Base-by-base conservation (phyloP, 2,797 vertebrate genomes). In the Acipenser oxyrinchus region DNA sequence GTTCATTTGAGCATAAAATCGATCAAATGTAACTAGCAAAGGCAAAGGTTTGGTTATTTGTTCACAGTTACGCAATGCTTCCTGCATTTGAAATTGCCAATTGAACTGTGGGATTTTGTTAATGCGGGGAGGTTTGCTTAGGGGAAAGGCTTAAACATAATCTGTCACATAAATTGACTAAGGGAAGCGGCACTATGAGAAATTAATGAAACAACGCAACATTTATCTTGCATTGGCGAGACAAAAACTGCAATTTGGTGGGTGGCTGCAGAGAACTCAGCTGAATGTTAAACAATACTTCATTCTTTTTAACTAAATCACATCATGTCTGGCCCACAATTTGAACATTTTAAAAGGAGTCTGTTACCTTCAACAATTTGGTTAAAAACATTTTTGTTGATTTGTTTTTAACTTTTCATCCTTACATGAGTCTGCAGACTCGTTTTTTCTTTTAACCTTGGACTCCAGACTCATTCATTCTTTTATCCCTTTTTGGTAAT, bases 131-230 rank as follows among this genome's bases (percentile, higher is more conserved):
- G 70, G 67, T 23, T 62, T 74, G 70, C 10, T 75, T 10, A 67
- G 73, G 69, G 59, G 23, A 69, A 65, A 68, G 76, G 62, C 75
- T 70, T 65, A 73, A 78, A 79, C 59, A 55, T 63, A 73, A 72
- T 66, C 76, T 73, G 78, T 72, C 69, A 81, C 59, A 68, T 15
- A 79, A 82, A 75, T 77, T 78, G 66, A 68, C 72, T 69, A 64
- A 37, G 75, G 77, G 78, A 82, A 81, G 75, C 64, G 75, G 76
- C 63, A 69, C 70, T 75, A 74, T 66, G 78, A 75, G 77, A 76
- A 83, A 77, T 75, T 77, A 78, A 81, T 72, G 77, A 78, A 84
- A 81, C 79, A 74, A 76, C 74, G 74, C 74, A 77, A 74, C 78
- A 76, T 71, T 77, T 71, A 74, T 75, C 73, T 79, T 78, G 65